Base-by-base conservation (phyloP, 2,797 vertebrate genomes). In the Oreonectes daqikongensis region DNA sequence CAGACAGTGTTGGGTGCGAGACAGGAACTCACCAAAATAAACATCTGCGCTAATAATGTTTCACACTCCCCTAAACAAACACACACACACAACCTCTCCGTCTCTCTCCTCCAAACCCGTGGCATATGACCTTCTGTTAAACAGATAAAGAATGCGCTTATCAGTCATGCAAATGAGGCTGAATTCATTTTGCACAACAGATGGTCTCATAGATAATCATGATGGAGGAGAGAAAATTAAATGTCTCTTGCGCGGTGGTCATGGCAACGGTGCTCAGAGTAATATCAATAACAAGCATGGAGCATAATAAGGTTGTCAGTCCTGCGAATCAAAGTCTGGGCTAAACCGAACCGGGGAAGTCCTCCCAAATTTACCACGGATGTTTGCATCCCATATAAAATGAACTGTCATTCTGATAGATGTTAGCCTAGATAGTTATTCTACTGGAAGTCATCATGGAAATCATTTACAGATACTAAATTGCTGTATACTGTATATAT, bases 141-240 rank as follows among this genome's bases (percentile, higher is more conserved):
- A 97, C 95, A 97, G 97, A 98, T 98, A 97, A 97, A 98, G 95
- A 98, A 99, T 95, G 95, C 94, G 96, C 97, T 98, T 98, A 99
- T 99, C 96, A 99, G 96, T 97, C 96, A 99, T 99, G 97, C 97
- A 99, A 99, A 99, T 98, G 95, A 99, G 95, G 94, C 95, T 97
- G 97, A 98, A 99, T 98, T 99, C 97, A 99, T 99, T 98, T 98
- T 99, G 96, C 97, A 98, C 96, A 99, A 98, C 97, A 99, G 97
- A 99, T 99, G 97, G 97, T 96, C 97, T 96, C 97, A 97, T 98
- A 98, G 97, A 99, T 99, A 99, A 98, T 98, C 97, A 99, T 98
- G 97, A 99, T 98, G 96, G 96, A 97, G 95, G 96, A 98, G 96
- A 97, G 96, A 98, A 99, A 98, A 99, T 99, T 97, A 97, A 97